A percentile compares a stretch with the other conserved stretches of the same genome.
These are phyloP conservation scores for Triplophysa siluroides DNA, from an alignment of 2,113 vertebrate genomes.

Conservation along the genomic window DNA sequence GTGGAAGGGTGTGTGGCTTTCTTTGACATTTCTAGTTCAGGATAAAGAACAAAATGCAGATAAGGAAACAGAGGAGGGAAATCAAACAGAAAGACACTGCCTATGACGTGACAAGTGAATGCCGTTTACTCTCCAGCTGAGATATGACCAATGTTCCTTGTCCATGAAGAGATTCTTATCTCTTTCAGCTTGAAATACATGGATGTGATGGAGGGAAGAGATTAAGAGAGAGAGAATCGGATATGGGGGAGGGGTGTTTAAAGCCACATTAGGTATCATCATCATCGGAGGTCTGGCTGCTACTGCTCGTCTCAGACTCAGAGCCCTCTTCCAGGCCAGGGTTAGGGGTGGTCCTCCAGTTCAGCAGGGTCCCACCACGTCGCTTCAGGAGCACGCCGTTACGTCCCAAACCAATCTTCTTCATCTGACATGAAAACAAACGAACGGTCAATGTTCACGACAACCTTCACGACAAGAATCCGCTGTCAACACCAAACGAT, in stretches of 20 bases:
- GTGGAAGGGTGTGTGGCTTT: conserved; percentile 44
- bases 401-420: conserved; percentile 89
- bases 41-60: conserved; percentile 64
- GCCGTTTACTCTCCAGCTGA: conserved; percentile 80
- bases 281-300: conserved; percentile 93
- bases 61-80: conserved; percentile 52
- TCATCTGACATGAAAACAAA: conserved; percentile 76
- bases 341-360: conserved; percentile 92
- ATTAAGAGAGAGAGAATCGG: conserved; percentile 55
- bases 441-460: not conserved
- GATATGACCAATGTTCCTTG: conserved; percentile 93
- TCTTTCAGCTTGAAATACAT: conserved; percentile 62
- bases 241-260: conserved; percentile 60
- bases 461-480: not conserved
- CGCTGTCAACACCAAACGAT: not conserved
- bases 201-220: conserved; percentile 77
- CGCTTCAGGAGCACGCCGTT: conserved; percentile 89
- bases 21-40: conserved; percentile 55
- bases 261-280: conserved; percentile 90
- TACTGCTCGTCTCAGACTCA: conserved; percentile 93
- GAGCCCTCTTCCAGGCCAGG: conserved; percentile 86
- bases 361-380: conserved; percentile 81
- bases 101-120: conserved; percentile 78
- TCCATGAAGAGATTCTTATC: conserved; percentile 77
- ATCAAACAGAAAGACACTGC: conserved; percentile 59